These are phyloP conservation scores for Sphyrna mokarran DNA, from an alignment of 2,113 vertebrate genomes.

Conservation along the genomic window DNA sequence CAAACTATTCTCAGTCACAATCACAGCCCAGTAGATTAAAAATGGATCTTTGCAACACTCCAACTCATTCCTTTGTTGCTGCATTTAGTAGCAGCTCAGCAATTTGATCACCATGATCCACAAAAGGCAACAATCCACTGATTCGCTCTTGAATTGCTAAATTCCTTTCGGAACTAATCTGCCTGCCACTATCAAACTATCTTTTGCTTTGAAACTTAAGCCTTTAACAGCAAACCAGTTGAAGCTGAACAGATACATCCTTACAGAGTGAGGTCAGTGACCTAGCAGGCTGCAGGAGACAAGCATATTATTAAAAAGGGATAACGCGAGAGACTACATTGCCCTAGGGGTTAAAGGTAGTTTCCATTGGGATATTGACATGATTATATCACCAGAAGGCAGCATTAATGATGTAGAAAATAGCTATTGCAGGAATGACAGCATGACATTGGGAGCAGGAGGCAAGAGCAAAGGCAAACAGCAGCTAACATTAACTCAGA, in stretches of 20 bases:
- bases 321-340: not conserved
- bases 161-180: not conserved
- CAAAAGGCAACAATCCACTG: not conserved
- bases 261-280: not conserved
- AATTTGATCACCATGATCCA: not conserved
- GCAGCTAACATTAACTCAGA: not conserved
- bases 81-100: not conserved
- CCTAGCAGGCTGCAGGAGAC: not conserved
- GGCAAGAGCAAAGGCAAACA: not conserved
- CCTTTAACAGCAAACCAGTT: not conserved
- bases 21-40: not conserved
- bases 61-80: not conserved
- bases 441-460: not conserved
- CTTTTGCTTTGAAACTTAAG: not conserved
- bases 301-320: not conserved
- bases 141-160: not conserved
- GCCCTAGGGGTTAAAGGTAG: not conserved
- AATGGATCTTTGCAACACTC: not conserved
- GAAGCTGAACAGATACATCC: not conserved
- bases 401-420: not conserved
- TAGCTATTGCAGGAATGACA: not conserved
- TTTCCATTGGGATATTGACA: not conserved
- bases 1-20: not conserved
- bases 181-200: not conserved
- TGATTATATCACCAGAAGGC: not conserved